Evolutionary conservation across 2,113 vertebrate species (phyloP), one percentile per base, ranked within the genome.

Genomic region (Channa argus): DNA sequence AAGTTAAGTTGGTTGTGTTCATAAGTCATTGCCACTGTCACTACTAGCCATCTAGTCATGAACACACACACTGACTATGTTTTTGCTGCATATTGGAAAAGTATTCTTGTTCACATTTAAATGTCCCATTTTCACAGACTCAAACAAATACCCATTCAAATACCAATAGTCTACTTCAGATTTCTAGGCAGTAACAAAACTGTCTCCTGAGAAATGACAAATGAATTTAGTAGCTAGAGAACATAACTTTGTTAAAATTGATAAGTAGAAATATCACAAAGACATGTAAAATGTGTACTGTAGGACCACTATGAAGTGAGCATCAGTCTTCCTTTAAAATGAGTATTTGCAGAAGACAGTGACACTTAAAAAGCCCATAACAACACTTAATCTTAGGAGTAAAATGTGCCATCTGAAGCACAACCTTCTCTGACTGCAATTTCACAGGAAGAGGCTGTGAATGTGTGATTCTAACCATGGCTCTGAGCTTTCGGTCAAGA

Each of bases 231-330:
- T 8, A 47, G 51, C 47, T 66, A n/a, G 24, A 60, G 36, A 58
- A 60, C 55, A 64, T 65, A 72, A 70, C 82, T 53, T 59, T 63
- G 55, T 76, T 83, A 68, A 66, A 83, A 79, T 73, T 77, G 76
- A 82, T 4, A 67, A 79, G 54, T 38, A 63, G 10, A 63, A 55
- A 79, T 72, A 14, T 2, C 64, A 69, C 9, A 34, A 53, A 80
- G 44, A 71, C 53, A 60, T 46, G 60, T 65, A 72, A 66, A 77
- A 72, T 43, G 39, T 63, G 60, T 7, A 60, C 63, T 63, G 60
- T 7, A 60, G 63, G n/a, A 68, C 36, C 15, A 52, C 41, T 41
- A 2, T 5, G 8, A 15, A 41, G 56, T 33, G 24, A 64, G 56
- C 68, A 50, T 45, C 9, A 8, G 59, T 72, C 63, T 79, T 79